A percentile compares a stretch with the other conserved stretches of the same genome.
Conservation (phyloP, 2,888 invertebrate genomes). For the Villa cingulata region DNA sequence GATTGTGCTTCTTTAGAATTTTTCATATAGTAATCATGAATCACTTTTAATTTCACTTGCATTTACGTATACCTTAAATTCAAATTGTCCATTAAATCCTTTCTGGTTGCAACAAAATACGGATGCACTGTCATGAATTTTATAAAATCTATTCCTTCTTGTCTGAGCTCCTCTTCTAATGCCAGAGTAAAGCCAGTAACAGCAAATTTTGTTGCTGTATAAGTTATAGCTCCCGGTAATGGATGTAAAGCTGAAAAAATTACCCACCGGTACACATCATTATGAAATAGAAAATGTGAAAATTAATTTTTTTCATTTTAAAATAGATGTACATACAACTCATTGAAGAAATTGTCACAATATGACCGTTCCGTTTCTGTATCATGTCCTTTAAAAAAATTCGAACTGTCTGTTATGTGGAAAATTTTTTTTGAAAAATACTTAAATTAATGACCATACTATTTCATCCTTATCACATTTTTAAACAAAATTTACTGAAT, state of each 20-base stretch:
- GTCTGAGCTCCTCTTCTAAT: constrained; percentile 31
- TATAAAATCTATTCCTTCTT: constrained; percentile 29
- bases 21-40: too few relatives aligned
- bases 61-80: constrained; percentile 11
- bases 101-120: constrained; percentile 34
- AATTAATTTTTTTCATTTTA: too few relatives aligned
- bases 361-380: constrained; percentile 21
- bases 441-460: too few relatives aligned
- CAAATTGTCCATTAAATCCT: constrained; percentile 29
- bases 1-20: too few relatives aligned
- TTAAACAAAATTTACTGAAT: neutral
- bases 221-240: constrained; percentile 15
- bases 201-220: constrained; percentile 37
- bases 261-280: too few relatives aligned
- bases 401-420: constrained; percentile 29
- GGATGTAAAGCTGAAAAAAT: constrained; percentile 13
- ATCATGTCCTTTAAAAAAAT: constrained; percentile 37
- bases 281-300: neutral
- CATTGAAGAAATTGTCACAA: neutral
- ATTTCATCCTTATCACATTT: too few relatives aligned
- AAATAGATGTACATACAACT: neutral
- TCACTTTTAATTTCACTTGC: too few relatives aligned
- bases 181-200: constrained; percentile 36
- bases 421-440: neutral
- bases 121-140: constrained; percentile 34